These are phyloP conservation scores for Adoxophyes honmai DNA, from an alignment of 1,140 invertebrate genomes.

Conservation along the genomic window DNA sequence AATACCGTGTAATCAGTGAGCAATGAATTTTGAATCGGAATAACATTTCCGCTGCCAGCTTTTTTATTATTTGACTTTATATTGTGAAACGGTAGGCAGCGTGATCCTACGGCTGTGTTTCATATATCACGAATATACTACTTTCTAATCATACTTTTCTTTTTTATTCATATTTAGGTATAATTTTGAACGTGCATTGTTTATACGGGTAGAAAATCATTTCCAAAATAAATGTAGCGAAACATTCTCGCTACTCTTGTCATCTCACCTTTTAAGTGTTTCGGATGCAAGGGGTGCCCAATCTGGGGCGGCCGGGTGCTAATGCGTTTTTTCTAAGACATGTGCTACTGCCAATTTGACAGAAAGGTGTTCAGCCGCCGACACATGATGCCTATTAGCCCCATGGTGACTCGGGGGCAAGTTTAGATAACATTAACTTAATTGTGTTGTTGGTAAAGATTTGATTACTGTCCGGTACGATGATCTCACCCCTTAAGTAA, in stretches of 20 bases:
- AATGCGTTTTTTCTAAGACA: constrained; percentile 8
- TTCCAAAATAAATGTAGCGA: no score
- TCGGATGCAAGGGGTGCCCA: background rate
- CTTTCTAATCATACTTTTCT: no score
- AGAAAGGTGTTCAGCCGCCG: background rate
- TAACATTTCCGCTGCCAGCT: constrained; percentile 22
- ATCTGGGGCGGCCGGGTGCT: constrained; percentile 2
- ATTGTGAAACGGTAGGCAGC: constrained; percentile 8
- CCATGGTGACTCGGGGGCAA: no score
- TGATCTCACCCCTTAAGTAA: no score
- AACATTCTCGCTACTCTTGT: no score
- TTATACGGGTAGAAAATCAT: no score
- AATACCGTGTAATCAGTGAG: constrained; percentile 29
- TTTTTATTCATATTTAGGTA: no score
- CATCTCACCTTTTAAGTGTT: no score
- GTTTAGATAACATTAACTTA: no score
- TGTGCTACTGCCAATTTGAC: constrained; percentile 16
- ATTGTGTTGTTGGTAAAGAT: no score
- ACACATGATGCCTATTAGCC: background rate
- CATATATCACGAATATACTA: background rate
- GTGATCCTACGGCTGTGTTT: background rate
- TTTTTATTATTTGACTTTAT: constrained; percentile 8
- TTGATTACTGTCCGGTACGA: no score
- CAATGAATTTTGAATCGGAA: constrained; percentile 25
- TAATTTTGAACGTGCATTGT: no score